Conservation (phyloP, 2,888 invertebrate species). For the Tachina fera region DNA sequence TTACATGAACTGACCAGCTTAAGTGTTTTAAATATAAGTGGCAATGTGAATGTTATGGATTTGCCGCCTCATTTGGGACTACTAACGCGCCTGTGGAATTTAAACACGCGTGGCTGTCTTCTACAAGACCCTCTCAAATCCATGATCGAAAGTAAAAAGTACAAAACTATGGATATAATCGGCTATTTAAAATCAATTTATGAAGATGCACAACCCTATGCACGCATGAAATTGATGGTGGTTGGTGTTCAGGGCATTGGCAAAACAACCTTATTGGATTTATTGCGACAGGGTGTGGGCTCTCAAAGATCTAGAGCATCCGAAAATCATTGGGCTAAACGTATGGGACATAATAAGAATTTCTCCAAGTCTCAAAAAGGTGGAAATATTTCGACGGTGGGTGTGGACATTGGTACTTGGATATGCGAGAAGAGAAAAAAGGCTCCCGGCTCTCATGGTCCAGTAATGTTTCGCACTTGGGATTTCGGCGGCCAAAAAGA, state of each 20-base stretch:
- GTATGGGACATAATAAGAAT: constrained; percentile 95
- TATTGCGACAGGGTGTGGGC: constrained; percentile 94
- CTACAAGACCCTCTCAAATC: constrained; percentile 93
- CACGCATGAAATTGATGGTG: constrained; percentile 97
- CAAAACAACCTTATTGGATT: constrained; percentile 96
- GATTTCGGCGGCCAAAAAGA: constrained; percentile 99
- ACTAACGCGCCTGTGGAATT: constrained; percentile 96
- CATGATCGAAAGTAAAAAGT: constrained; percentile 96
- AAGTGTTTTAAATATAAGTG: constrained; percentile 96
- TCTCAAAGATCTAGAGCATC: constrained; percentile 85
- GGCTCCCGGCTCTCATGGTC: constrained; percentile 89
- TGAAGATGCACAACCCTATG: constrained; percentile 96
- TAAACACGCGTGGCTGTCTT: constrained; percentile 95
- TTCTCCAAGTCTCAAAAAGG: constrained; percentile 90
- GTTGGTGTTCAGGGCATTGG: constrained; percentile 94
- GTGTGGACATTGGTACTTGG: constrained; percentile 98
- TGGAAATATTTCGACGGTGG: constrained; percentile 96
- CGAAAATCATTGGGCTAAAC: constrained; percentile 94
- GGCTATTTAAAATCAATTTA: constrained; percentile 93
- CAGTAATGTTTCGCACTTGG: constrained; percentile 97
- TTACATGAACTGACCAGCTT: constrained; percentile 93
- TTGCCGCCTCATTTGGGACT: constrained; percentile 98
- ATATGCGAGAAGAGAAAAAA: constrained; percentile 93
- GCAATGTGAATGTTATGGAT: constrained; percentile 89
- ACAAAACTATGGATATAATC: constrained; percentile 97